Base-by-base conservation (phyloP, 2,113 vertebrate genomes). In the Pluvialis apricaria region DNA sequence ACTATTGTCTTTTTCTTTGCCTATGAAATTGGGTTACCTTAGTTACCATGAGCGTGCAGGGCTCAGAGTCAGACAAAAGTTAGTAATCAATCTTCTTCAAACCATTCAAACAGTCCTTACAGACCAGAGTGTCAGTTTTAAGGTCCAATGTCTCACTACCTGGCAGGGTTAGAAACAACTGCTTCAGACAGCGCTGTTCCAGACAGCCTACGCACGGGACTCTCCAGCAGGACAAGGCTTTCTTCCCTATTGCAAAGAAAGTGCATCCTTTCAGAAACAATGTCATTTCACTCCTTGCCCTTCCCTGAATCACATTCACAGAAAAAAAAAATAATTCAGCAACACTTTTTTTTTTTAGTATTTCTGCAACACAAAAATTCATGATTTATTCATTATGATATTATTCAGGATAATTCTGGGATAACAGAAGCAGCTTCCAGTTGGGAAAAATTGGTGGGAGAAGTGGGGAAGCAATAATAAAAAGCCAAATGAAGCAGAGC, bases 161-260 rank as follows among this genome's bases (percentile, higher is more conserved):
- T 40, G 36, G 61, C 73, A 91, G 57, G 44, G 40, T 58, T 47
- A 88, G 60, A 76, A 83, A 88, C 0, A 0, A 58, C n/a, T 0
- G 0, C 51, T 69, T 76, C 54, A 34, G 52, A 44, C 24, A 79
- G 69, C 1, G 2, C 77, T 36, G 36, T 2, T 85, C 36, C 79
- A 77, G n/a, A 32, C 47, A 77, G 65, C 68, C 49, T 40, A 32
- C 1, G 3, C 44, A n/a, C 0, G 0, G 55, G 34, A 22, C 45
- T 64, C n/a, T 47, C 51, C 38, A 40, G 32, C 36, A 75, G 44
- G 38, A 81, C 44, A 64, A 70, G 34, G 76, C 71, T 64, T 90
- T 92, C 26, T 51, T 25, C 51, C 44, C 64, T 19, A 32, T 6
- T 19, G 54, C 62, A 86, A 62, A 60, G 20, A 64, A 90, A 92